Evolutionary conservation across 2,797 vertebrate species (phyloP), one percentile per base, ranked within the genome.

Genomic region (Serranus cabrilla): DNA sequence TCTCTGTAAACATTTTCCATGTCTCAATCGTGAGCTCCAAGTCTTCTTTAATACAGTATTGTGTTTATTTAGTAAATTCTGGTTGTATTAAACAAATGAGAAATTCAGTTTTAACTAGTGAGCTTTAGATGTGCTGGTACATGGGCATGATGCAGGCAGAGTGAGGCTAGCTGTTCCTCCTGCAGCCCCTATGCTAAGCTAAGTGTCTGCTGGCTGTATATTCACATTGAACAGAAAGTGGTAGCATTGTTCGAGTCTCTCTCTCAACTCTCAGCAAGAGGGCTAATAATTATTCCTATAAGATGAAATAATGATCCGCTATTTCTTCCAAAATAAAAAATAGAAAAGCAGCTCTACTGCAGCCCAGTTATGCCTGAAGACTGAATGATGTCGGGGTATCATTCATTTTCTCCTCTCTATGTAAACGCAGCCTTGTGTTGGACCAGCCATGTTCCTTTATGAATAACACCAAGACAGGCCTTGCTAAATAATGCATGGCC

Each of bases 401-500:
- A 69, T 61, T 80, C 58, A 69, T 42, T 58, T 12, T 45, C 57
- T 46, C 21, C 11, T 58, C 56, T 45, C 60, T 61, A 21, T 64
- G 43, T 70, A 60, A 76, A 74, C 11, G 12, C 75, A 82, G 60
- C 62, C 43, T 57, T 7, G 43, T 45, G 67, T 49, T 74, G 12
- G 9, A 58, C 54, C 67, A 71, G 74, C 71, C 63, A 40, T 63
- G 52, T 51, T 80, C 68, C 73, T 89, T 89, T 84, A 83, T 89
- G 78, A 91, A 82, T 80, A 89, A 89, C 79, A 82, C 72, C 61
- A 76, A 82, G 80, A 87, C 78, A 84, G 74, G 72, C 59, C 50
- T 58, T 51, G 47, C 72, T 92, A 85, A 93, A 94, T 94, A 87
- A 94, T 93, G 80, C 82, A 93, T 91, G 74, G 58, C 74, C 21